Base-by-base conservation (phyloP, 2,113 vertebrate species). In the Myotis brandtii region DNA sequence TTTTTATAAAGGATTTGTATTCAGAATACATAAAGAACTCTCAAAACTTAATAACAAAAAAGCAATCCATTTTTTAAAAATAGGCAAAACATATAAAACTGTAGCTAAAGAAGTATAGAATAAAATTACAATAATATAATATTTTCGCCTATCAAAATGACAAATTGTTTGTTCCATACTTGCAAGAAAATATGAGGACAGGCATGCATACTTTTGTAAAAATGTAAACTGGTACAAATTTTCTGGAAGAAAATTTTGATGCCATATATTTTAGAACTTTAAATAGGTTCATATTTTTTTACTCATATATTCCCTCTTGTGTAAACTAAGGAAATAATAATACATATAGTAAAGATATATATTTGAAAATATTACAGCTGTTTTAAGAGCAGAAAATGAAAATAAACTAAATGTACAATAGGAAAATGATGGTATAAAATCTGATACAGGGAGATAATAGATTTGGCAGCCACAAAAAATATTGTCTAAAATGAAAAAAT, bases 91-190 rank as follows among this genome's bases (percentile, higher is more conserved):
- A 82, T 17, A 66, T 43, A 94, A 90, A 88, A 62, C n/a, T 83
- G 52, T 59, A 54, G 62, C 40, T 52, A 89, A 95, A 80, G 43
- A 80, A 59, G 54, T 88, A 10, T 20, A 85, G 25, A 85, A 52
- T 54, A 84, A 30, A 77, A 54, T 75, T 84, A 85, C 0, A 84
- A 85, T 40, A 54, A 94, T 86, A 92, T 89, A 95, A 64, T 56
- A 77, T 23, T 77, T 95, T 88, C 25, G 54, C n/a, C 52, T 86
- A 64, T 80, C 87, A 93, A 91, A 76, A 88, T 69, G 64, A 75
- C 3, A 95, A n/a, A 91, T 75, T 84, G 67, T 23, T 59, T 95
- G 25, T 11, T 88, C 77, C 34, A 34, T 25, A 59, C 23, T 84
- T 77, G 46, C 40, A 88, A 52, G 70, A 90, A 90, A 83, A 80